These are phyloP conservation scores for Craseonycteris thonglongyai DNA, from an alignment of 2,113 vertebrate species.

Conservation along the genomic window DNA sequence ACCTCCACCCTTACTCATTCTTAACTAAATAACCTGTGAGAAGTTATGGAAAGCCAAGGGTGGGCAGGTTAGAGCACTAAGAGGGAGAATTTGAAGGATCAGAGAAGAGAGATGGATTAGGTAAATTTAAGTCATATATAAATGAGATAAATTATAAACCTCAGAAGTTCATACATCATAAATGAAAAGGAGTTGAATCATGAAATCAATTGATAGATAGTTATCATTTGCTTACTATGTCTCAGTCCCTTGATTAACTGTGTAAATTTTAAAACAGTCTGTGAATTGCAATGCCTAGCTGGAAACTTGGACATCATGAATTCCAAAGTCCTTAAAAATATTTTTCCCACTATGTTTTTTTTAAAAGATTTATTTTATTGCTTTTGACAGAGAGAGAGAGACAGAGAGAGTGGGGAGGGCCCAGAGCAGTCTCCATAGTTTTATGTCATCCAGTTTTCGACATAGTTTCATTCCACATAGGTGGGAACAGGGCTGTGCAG, in stretches of 20 bases:
- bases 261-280: constrained; percentile 10
- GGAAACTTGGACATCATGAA: neutral
- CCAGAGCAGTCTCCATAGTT: too few species aligned
- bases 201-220: neutral
- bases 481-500: too few species aligned
- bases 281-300: neutral
- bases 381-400: too few species aligned
- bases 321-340: neutral
- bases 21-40: neutral
- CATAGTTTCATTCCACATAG: too few species aligned
- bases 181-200: neutral
- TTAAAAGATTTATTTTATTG: too few species aligned
- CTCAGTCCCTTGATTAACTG: neutral
- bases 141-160: neutral
- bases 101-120: neutral
- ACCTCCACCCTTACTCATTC: too few species aligned
- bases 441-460: too few species aligned
- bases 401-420: too few species aligned
- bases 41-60: neutral
- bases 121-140: neutral
- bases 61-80: fast-evolving
- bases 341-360: neutral
- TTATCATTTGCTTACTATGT: neutral
- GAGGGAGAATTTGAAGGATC: neutral
- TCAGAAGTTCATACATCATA: neutral